phyloP scores from a whole-genome alignment of 2,797 vertebrate genomes.

The Acanthornis magna region DNA sequence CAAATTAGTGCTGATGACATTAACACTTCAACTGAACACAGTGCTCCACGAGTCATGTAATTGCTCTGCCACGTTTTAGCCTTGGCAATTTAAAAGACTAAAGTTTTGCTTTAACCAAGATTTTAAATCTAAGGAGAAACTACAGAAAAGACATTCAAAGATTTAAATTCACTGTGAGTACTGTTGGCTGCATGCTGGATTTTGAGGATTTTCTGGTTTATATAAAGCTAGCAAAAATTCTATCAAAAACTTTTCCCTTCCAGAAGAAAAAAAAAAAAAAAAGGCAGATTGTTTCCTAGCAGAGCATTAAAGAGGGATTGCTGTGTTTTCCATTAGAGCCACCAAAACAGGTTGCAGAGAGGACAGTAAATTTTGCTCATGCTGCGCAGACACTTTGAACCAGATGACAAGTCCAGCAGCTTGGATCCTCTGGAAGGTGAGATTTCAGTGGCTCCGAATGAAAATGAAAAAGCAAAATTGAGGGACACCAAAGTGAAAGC shows the following conservation, averaged over 20 bases:
- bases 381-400: constrained; percentile 71
- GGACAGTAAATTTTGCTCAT: constrained; percentile 60
- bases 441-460: constrained; percentile 60
- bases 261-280: neutral
- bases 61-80: neutral
- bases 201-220: constrained; percentile 32
- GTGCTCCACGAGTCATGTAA: neutral
- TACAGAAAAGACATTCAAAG: neutral
- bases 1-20: neutral
- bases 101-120: neutral
- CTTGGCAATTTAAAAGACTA: neutral
- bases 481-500: constrained; percentile 54
- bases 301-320: constrained; percentile 65
- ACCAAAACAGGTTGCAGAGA: constrained; percentile 63
- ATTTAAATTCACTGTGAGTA: constrained; percentile 12
- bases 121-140: neutral
- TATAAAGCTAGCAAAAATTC: constrained; percentile 46
- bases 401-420: constrained; percentile 58
- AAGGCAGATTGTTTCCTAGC: constrained; percentile 46
- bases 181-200: neutral
- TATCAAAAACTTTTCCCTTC: constrained; percentile 37
- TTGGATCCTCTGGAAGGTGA: constrained; percentile 54
- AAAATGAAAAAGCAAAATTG: constrained; percentile 60
- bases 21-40: neutral
- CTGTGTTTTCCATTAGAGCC: constrained; percentile 57